Evolutionary conservation across 2,113 vertebrate genomes (phyloP).

Genomic region (Pluvialis apricaria): DNA sequence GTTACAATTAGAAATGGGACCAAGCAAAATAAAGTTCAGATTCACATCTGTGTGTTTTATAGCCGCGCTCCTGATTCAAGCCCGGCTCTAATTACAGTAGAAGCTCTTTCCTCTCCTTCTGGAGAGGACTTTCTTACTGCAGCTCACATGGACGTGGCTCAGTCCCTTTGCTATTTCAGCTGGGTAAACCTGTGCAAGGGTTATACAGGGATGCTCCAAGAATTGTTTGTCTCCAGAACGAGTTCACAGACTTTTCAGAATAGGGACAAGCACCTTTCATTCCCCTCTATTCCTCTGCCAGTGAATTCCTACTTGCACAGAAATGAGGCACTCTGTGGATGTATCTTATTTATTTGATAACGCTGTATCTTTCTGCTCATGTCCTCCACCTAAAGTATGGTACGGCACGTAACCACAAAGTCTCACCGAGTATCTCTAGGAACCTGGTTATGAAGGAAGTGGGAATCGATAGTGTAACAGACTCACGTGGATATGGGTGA

Average conservation of each 20-base stretch:
- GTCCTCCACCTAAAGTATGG: background rate
- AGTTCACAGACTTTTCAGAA: conserved; percentile 1
- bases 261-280: background rate
- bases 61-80: background rate
- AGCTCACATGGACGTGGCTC: background rate
- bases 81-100: background rate
- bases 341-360: background rate
- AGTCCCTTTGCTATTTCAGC: background rate
- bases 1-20: background rate
- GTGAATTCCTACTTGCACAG: background rate
- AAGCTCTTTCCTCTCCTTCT: background rate
- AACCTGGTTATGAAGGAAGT: background rate
- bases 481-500: background rate
- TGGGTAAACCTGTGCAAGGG: background rate
- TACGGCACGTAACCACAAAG: background rate
- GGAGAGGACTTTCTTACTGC: background rate
- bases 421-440: background rate
- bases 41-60: background rate
- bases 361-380: background rate
- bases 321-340: background rate
- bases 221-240: background rate
- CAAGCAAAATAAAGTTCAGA: background rate
- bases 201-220: background rate
- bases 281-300: background rate
- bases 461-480: background rate